phyloP scores from a whole-genome alignment of 2,797 vertebrate species.

The Syndactyla subalaris region DNA sequence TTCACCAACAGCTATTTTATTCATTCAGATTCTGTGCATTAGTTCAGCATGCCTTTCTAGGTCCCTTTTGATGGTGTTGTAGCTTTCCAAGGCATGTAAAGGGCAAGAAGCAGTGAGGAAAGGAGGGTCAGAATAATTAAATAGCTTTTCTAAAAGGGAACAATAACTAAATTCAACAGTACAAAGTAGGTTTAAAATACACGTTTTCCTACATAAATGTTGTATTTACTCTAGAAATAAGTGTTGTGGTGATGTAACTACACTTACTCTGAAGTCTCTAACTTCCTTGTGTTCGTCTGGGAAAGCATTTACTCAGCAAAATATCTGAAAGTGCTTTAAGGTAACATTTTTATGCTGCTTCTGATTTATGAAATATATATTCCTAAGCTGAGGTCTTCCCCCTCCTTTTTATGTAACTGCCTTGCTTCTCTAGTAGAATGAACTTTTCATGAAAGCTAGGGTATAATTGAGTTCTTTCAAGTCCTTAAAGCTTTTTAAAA shows the following conservation, averaged over 20 bases:
- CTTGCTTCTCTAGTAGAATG: constrained; percentile 59
- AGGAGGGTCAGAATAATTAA: constrained; percentile 23
- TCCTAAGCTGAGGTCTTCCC: constrained; percentile 39
- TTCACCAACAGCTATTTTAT: background rate
- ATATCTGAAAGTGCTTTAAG: constrained; percentile 54
- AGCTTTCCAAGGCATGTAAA: background rate
- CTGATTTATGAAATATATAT: constrained; percentile 66
- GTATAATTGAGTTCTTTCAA: constrained; percentile 79
- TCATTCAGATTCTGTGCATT: background rate
- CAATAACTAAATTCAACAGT: constrained; percentile 22
- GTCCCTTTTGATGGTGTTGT: background rate
- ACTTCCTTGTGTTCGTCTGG: constrained; percentile 13
- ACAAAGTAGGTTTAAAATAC: constrained; percentile 19
- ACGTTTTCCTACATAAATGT: background rate
- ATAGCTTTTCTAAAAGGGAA: background rate
- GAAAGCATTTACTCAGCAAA: constrained; percentile 52
- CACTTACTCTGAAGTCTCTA: constrained; percentile 33
- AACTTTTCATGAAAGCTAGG: constrained; percentile 75
- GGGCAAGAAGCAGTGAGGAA: background rate
- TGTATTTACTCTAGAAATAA: constrained; percentile 44
- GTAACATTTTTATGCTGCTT: constrained; percentile 51
- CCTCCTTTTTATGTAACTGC: constrained; percentile 36
- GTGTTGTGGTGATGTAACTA: background rate
- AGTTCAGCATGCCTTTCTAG: background rate
- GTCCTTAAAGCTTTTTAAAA: constrained; percentile 81